Base-by-base conservation (phyloP, 2,888 invertebrate species). In the Melitaea athalia region DNA sequence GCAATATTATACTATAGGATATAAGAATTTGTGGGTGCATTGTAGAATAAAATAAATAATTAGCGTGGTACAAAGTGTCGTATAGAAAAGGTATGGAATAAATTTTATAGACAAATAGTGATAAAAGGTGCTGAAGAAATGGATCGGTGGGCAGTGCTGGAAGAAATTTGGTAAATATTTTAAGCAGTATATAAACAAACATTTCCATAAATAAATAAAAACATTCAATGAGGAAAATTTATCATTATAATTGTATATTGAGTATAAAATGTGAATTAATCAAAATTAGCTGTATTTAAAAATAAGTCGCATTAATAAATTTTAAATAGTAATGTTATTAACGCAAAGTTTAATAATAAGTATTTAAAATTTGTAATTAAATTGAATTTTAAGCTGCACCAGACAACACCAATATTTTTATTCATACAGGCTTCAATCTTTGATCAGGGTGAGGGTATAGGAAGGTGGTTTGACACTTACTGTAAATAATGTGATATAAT, bases 21-120 rank as follows among this genome's bases (percentile, higher is more conserved):
- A 66, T 62, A 61, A 17, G 33, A 38, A 47, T 45, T 59, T 5
- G 42, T 67, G 14, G 45, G 71, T 71, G 71, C 71, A 43, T 66
- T 71, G 71, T 69, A 57, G 47, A 69, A 63, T 63, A 59, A 60
- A 61, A 57, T 6, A 66, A 69, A 60, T 60, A 53, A 24, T 63
- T 57, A 68, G 71, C 71, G 71, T 71, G 71, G 62, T 43, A 52
- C 52, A 62, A 63, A n/a, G 66, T 67, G 66, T 52, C 45, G 55
- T 47, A 67, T 61, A 67, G 55, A 67, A 62, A 49, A 62, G 61
- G 55, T 61, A 42, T 53, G 38, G 17, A 33, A 60, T 49, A 33
- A 61, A 38, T 17, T 61, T 33, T 7, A 49, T 42, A 67, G 55
- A 65, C 15, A 65, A 65, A 66, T 61, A 55, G 66, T 52, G 17